A percentile compares a stretch with the other conserved stretches of the same genome.
These are phyloP conservation scores for Calephelis perditalis DNA, from an alignment of 2,888 invertebrate genomes.

Conservation along the genomic window DNA sequence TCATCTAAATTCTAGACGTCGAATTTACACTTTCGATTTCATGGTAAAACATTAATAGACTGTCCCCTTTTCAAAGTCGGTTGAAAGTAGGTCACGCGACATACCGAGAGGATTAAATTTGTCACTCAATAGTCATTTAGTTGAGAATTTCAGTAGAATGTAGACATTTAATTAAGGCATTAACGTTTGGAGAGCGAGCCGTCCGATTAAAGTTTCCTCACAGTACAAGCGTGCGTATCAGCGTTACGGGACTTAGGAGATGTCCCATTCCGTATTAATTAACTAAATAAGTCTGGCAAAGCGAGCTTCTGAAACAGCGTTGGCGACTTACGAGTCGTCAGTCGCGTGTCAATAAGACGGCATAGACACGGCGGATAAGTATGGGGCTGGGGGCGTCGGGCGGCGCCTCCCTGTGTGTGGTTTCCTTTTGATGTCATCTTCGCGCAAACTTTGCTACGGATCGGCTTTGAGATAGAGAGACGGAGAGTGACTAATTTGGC, in stretches of 20 bases:
- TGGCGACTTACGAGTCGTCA: conserved; percentile 72
- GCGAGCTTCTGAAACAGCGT: conserved; percentile 57
- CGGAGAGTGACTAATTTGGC: conserved; percentile 79
- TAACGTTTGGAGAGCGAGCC: conserved; percentile 35
- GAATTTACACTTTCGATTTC: too few relatives aligned
- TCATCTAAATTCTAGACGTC: too few relatives aligned
- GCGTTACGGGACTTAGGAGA: conserved; percentile 68
- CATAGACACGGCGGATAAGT: conserved; percentile 71
- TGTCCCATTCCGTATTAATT: conserved; percentile 77
- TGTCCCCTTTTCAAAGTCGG: background rate
- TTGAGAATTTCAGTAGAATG: conserved; percentile 9
- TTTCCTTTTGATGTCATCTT: conserved; percentile 79
- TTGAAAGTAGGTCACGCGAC: conserved; percentile 5
- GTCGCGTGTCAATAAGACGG: conserved; percentile 77
- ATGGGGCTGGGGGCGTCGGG: conserved; percentile 55
- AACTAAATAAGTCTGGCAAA: conserved; percentile 74
- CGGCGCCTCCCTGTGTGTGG: conserved; percentile 74
- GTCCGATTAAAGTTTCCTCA: conserved; percentile 63
- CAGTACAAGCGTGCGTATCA: conserved; percentile 56
- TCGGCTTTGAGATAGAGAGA: conserved; percentile 79
- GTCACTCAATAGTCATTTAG: conserved; percentile 9
- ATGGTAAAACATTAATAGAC: too few relatives aligned
- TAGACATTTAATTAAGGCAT: conserved; percentile 51
- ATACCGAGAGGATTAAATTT: background rate
- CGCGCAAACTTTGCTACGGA: conserved; percentile 79